Percentiles rank a stretch among this genome's conserved stretches.
Evolutionary conservation across 2,888 invertebrate genomes (phyloP).

Genomic region (Protonemura montana): DNA sequence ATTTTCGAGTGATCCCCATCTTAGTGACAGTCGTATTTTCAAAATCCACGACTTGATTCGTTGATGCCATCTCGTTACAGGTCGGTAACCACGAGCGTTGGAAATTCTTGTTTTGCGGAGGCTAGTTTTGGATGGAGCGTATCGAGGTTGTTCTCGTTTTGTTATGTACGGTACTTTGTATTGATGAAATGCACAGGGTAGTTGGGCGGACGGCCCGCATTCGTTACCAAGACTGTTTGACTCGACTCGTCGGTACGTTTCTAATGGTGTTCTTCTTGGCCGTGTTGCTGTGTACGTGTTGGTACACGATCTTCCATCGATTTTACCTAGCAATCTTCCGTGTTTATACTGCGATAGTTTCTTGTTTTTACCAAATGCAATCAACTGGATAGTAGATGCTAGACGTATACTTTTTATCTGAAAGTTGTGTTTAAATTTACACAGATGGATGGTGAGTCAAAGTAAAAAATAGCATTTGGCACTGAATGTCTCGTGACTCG

Average conservation of each 20-base stretch:
- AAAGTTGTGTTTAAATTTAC: constrained; percentile 31
- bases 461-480: constrained; percentile 9
- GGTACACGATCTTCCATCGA: constrained; percentile 38
- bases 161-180: constrained; percentile 46
- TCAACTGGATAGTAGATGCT: constrained; percentile 38
- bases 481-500: background rate
- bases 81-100: constrained; percentile 43
- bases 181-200: constrained; percentile 52
- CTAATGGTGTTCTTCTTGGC: constrained; percentile 27
- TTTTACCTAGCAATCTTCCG: constrained; percentile 32
- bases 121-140: constrained; percentile 39
- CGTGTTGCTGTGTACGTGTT: constrained; percentile 31
- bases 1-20: constrained; percentile 49
- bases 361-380: constrained; percentile 38
- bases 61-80: constrained; percentile 47
- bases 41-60: constrained; percentile 50
- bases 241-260: constrained; percentile 18
- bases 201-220: constrained; percentile 50
- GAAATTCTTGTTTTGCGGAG: constrained; percentile 45
- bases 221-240: constrained; percentile 35
- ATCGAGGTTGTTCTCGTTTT: constrained; percentile 43
- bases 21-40: constrained; percentile 51
- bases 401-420: constrained; percentile 38
- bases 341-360: constrained; percentile 30
- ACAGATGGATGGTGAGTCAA: constrained; percentile 37